These are phyloP conservation scores for Resseliella maxima DNA, from an alignment of 2,888 invertebrate species.

Conservation along the genomic window DNA sequence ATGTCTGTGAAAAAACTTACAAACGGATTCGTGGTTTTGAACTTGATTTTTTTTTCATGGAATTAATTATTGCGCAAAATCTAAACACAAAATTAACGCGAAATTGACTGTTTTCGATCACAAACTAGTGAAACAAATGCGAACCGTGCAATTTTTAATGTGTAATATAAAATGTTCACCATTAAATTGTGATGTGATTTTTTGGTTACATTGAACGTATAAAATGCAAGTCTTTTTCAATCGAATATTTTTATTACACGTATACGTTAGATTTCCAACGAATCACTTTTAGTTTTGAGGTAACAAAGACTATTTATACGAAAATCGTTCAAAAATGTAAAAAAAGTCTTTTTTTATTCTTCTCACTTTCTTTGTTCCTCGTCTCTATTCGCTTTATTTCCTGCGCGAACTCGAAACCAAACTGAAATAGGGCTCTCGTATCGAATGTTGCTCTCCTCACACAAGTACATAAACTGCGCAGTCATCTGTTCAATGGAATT, in stretches of 20 bases:
- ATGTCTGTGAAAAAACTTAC: neutral
- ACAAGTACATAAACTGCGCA: conserved; percentile 54
- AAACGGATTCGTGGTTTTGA: conserved; percentile 9
- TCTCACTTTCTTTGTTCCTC: conserved; percentile 25
- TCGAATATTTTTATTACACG: neutral
- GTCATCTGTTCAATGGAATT: conserved; percentile 54
- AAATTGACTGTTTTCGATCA: neutral
- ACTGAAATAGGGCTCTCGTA: conserved; percentile 30
- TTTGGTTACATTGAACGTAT: neutral
- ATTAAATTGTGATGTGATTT: neutral
- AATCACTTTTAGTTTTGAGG: neutral
- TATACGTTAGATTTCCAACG: neutral
- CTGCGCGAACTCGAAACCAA: conserved; percentile 48
- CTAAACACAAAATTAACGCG: neutral
- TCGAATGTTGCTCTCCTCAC: neutral
- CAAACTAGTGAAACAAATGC: neutral
- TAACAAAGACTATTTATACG: neutral
- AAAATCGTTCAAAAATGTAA: neutral
- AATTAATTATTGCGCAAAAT: conserved; percentile 31
- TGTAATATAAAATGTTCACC: neutral
- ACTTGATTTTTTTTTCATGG: neutral
- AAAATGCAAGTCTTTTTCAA: neutral
- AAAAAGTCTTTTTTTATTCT: neutral
- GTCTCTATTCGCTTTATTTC: conserved; percentile 38
- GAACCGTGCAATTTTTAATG: neutral